phyloP scores from a whole-genome alignment of 1,140 invertebrate species.

The Nautilus pompilius region DNA sequence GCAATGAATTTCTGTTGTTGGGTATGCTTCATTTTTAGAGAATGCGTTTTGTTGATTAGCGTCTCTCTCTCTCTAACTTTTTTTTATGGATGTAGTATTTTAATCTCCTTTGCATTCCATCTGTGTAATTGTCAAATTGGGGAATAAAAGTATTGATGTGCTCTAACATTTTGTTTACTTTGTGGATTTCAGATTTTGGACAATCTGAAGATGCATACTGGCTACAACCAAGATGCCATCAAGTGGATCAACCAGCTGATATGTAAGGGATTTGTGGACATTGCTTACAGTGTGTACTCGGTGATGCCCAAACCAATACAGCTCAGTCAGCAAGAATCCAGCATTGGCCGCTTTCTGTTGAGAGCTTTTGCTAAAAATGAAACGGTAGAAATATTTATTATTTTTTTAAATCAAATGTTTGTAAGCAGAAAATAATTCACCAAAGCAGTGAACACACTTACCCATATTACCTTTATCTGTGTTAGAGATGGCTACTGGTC shows the following conservation, averaged over 20 bases:
- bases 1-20: too few relatives aligned
- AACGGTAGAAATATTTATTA: slow-evolving; percentile 8
- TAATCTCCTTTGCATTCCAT: too few relatives aligned
- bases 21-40: too few relatives aligned
- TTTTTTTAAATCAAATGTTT: too few relatives aligned
- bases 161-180: neutral
- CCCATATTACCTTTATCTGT: too few relatives aligned
- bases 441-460: too few relatives aligned
- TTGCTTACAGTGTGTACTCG: slow-evolving; percentile 59
- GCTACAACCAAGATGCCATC: slow-evolving; percentile 71
- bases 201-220: neutral
- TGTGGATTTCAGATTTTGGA: slow-evolving; percentile 6
- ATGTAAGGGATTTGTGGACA: slow-evolving; percentile 64
- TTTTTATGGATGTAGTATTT: too few relatives aligned
- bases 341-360: slow-evolving; percentile 17
- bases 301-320: slow-evolving; percentile 13
- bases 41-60: neutral
- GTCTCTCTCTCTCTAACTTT: neutral
- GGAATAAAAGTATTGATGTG: neutral
- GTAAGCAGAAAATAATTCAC: too few relatives aligned
- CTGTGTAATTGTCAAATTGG: neutral
- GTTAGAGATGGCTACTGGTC: too few relatives aligned
- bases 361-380: slow-evolving; percentile 18
- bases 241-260: slow-evolving; percentile 68
- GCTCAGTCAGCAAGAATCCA: slow-evolving; percentile 1